phyloP scores from a whole-genome alignment of 2,888 invertebrate species.

The Phasia obesa region DNA sequence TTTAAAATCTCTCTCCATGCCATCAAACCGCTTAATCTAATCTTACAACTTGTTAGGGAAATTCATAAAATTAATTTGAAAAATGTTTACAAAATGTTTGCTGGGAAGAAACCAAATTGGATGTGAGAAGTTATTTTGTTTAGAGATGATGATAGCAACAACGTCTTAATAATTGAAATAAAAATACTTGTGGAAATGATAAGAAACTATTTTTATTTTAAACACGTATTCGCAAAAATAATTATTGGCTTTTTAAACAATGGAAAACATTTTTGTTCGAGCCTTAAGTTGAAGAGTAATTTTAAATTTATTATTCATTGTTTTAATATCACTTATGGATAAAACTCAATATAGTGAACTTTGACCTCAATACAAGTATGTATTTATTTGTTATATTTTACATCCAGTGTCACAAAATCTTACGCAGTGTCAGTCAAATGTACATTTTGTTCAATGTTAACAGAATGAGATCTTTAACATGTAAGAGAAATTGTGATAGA shows the following conservation, averaged over 20 bases:
- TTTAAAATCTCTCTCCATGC: too few relatives aligned
- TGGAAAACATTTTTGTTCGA: background rate
- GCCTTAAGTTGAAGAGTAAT: background rate
- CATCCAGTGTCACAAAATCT: background rate
- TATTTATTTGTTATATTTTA: too few relatives aligned
- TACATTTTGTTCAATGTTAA: background rate
- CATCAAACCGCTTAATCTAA: background rate
- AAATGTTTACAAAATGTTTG: background rate
- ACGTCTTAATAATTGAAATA: conserved; percentile 33
- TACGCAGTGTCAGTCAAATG: background rate
- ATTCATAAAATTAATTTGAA: background rate
- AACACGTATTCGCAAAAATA: conserved; percentile 37
- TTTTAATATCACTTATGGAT: background rate
- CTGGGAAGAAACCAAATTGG: conserved; percentile 21
- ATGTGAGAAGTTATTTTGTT: conserved; percentile 41
- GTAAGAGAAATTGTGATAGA: conserved; percentile 36
- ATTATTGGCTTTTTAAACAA: conserved; percentile 6
- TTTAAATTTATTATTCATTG: background rate
- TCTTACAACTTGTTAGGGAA: background rate
- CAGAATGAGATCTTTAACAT: conserved; percentile 19
- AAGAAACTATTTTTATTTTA: conserved; percentile 36
- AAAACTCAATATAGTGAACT: background rate
- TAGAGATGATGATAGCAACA: conserved; percentile 25
- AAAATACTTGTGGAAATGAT: conserved; percentile 9
- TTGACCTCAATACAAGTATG: background rate